Evolutionary conservation across 2,888 invertebrate species (phyloP).

Genomic region (Scaptodrosophila latifasciaeformis): DNA sequence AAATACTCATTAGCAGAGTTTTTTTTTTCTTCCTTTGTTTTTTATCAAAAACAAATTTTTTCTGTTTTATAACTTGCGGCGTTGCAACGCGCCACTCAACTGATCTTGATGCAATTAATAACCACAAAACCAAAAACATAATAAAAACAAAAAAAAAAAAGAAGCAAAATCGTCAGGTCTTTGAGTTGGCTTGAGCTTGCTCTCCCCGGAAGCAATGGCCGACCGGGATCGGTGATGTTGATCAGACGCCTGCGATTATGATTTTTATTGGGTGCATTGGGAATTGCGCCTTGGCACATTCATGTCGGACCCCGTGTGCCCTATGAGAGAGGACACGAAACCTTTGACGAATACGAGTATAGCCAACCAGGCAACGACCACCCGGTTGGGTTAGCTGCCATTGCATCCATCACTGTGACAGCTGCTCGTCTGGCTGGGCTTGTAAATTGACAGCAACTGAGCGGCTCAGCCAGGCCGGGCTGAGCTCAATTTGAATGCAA

Average conservation of each 20-base stretch:
- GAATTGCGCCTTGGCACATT: not conserved
- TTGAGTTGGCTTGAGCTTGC: conserved; percentile 43
- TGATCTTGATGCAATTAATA: conserved; percentile 74
- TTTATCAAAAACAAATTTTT: conserved; percentile 36
- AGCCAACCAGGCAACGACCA: conserved; percentile 23
- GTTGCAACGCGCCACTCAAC: conserved; percentile 4
- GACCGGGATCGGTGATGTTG: conserved; percentile 26
- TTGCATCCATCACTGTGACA: conserved; percentile 63
- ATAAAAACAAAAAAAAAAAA: conserved; percentile 1
- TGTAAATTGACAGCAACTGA: conserved; percentile 73
- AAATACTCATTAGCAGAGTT: conserved; percentile 65
- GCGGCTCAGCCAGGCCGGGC: too few species aligned
- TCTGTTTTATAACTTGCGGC: conserved; percentile 56
- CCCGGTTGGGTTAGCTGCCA: conserved; percentile 32
- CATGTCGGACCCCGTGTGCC: not conserved
- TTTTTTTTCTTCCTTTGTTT: conserved; percentile 23
- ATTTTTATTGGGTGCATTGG: conserved; percentile 34
- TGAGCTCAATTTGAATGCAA: conserved; percentile 71
- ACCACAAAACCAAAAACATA: conserved; percentile 22
- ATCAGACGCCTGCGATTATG: conserved; percentile 54
- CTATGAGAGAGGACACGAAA: not conserved
- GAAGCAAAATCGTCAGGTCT: conserved; percentile 8
- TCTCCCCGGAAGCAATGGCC: conserved; percentile 70
- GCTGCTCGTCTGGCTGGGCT: conserved; percentile 55
- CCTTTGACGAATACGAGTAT: not conserved